Base-by-base conservation (phyloP, 2,113 vertebrate species). In the Hymenochirus boettgeri region DNA sequence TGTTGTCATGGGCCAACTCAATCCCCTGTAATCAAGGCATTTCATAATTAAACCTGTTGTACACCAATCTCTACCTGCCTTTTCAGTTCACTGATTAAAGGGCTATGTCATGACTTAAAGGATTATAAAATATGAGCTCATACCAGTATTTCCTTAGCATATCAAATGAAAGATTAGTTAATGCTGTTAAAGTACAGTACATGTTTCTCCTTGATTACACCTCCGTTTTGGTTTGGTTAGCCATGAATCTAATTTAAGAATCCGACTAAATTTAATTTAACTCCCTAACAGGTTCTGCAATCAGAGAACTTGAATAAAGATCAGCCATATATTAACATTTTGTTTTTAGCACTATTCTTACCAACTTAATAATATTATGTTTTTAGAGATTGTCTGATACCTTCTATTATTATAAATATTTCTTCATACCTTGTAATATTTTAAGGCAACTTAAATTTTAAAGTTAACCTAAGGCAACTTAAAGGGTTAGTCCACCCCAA, bases 11-110 rank as follows among this genome's bases (percentile, higher is more conserved):
- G 54, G 31, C 64, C 45, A 58, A 31, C 29, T 58, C 22, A 50
- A 39, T 47, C 45, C 29, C 23, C 55, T 66, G 51, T 57, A 66
- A 66, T 66, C 55, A 58, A 31, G 21, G 42, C 29, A 57, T 57
- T 46, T 35, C 22, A n/a, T 35, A 39, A 57, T 47, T 65, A 45
- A 55, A 57, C 55, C 17, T 51, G 21, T 33, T 26, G 21, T 15
- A 17, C 21, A 21, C 24, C 23, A 23, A 56, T 26, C 55, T 47
- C 25, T 47, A 18, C 29, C 21, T 66, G 42, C 31, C 35, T 22
- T 50, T 25, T 25, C 33, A 42, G 45, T 46, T 58, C 55, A 26
- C 22, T 58, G 54, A 66, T 58, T 48, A 64, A 64, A 66, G 46
- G 18, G 7, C 21, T 48, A 48, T 23, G 7, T 21, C 19, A 23